phyloP scores from a whole-genome alignment of 2,888 invertebrate species.

The Andrena trimmerana region DNA sequence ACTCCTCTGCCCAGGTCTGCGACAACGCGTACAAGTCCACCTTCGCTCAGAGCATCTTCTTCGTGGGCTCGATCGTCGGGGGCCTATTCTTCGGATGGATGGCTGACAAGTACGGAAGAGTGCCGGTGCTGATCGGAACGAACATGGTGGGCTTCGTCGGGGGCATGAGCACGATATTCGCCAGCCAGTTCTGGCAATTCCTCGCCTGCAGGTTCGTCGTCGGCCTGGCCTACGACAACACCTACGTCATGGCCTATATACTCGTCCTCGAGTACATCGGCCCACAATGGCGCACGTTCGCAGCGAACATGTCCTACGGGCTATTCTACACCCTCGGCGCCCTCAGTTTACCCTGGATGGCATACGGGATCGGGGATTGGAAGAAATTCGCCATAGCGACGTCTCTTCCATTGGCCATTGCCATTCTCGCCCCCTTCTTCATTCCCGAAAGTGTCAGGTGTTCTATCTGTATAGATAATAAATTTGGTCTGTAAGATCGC shows the following conservation, averaged over 20 bases:
- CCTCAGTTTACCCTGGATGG: constrained; percentile 86
- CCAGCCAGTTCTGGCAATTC: constrained; percentile 69
- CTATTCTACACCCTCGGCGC: constrained; percentile 86
- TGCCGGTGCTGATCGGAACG: constrained; percentile 34
- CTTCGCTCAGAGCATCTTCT: constrained; percentile 75
- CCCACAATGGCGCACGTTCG: constrained; percentile 85
- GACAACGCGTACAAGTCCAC: constrained; percentile 70
- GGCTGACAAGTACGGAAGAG: constrained; percentile 48
- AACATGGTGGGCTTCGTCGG: constrained; percentile 56
- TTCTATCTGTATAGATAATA: not conserved
- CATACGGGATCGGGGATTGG: constrained; percentile 76
- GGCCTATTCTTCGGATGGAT: constrained; percentile 71
- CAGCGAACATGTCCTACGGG: constrained; percentile 86
- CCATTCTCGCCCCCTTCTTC: not conserved
- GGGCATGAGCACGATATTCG: constrained; percentile 64
- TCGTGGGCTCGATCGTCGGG: constrained; percentile 74
- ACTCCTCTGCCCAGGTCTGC: constrained; percentile 69
- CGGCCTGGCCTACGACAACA: constrained; percentile 72
- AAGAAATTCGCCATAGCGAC: constrained; percentile 24
- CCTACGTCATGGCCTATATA: constrained; percentile 69
- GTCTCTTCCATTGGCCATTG: constrained; percentile 26
- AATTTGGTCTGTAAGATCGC: too few relatives aligned
- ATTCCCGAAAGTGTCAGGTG: constrained; percentile 58
- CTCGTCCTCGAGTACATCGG: constrained; percentile 86
- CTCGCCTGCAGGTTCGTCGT: constrained; percentile 70